Evolutionary conservation across 1,140 invertebrate species (phyloP), one percentile per base, ranked within the genome.

Genomic region (Ctenoplectra terminalis): DNA sequence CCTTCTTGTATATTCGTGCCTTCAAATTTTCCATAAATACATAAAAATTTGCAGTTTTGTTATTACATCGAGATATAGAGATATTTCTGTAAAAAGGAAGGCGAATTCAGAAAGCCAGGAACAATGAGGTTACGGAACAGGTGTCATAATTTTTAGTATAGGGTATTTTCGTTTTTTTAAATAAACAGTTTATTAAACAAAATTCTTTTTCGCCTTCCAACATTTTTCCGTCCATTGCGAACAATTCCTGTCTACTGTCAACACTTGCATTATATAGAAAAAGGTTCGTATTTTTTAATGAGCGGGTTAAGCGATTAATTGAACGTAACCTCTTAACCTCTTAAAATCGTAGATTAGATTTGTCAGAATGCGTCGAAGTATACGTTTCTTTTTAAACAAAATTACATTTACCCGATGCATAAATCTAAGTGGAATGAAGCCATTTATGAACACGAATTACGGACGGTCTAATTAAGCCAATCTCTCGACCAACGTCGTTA

Each of bases 391-490:
- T 64, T 20, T 1, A 31, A 48, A 64, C 29, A 13, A 5, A 31
- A 40, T 43, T 29, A 13, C 13, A 11, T n/a, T 9, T 4, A 15
- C 13, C 11, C 13, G 48, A 34, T 40, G 37, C 50, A 26, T n/a
- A 48, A 77, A 69, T 69, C 50, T 20, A 40, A 11, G 9, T 15
- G 26, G 8, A 34, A 15, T 8, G 4, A 13, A 43, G 29, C 50
- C 52, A 69, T 77, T 77, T 77, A 48, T 58, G 74, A 69, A 77
- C 74, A 31, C 37, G 26, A 77, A 77, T 77, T 56, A 69, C 26
- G 26, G 50, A 20, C 64, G 50, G 50, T 77, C 64, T 56, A 77
- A 77, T 77, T 69, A 56, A 77, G 50, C 29, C 64, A 69, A 77
- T 77, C 52, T 69, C 74, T 69, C 26, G 48, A 13, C 26, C 50